phyloP scores from a whole-genome alignment of 2,888 invertebrate genomes.

The Hipparchia semele region DNA sequence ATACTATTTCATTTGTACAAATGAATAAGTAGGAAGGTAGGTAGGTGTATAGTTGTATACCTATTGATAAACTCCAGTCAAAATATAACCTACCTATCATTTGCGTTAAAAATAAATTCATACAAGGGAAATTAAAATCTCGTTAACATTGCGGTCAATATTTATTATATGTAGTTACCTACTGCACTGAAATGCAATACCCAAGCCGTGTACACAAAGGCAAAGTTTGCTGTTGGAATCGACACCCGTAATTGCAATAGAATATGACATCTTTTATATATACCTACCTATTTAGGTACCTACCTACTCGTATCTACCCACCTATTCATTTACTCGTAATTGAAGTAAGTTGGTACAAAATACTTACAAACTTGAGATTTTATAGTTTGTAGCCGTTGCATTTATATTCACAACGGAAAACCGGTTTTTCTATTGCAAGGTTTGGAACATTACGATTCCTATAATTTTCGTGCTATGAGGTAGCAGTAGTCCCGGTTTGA shows the following conservation, averaged over 20 bases:
- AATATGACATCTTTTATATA: conserved; percentile 20
- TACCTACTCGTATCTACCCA: not conserved
- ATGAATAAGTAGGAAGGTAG: no score
- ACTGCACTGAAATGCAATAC: conserved; percentile 1
- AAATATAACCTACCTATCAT: no score
- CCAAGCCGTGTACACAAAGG: not conserved
- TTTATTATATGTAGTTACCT: not conserved
- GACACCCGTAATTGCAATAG: conserved; percentile 29
- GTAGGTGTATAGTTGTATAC: no score
- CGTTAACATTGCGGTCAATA: not conserved
- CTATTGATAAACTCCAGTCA: no score
- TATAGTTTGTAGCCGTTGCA: not conserved
- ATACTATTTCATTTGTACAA: no score
- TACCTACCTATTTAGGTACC: not conserved
- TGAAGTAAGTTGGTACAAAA: not conserved
- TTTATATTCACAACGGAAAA: no score
- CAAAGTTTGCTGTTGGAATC: conserved; percentile 21
- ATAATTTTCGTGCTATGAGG: no score
- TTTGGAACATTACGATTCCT: no score
- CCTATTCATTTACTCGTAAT: not conserved
- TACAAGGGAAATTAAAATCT: no score
- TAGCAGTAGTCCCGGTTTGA: no score
- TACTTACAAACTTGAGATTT: not conserved
- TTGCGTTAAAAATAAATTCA: no score
- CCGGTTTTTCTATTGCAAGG: no score